Evolutionary conservation across 2,113 vertebrate genomes (phyloP).

Genomic region (Potamarius usumacintae): DNA sequence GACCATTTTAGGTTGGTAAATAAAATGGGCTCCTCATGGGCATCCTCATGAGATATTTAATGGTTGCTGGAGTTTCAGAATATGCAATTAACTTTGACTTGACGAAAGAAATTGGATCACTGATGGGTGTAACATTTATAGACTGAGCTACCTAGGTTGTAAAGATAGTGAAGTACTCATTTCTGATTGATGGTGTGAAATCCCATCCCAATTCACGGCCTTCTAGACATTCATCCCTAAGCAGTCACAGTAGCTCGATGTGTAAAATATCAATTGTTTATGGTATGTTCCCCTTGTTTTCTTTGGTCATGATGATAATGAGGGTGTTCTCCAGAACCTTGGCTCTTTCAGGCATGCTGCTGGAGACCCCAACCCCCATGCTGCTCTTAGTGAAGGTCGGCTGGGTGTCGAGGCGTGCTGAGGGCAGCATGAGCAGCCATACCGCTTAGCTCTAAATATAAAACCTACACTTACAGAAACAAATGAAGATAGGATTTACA

Average conservation of each 20-base stretch:
- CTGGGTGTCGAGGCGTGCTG: neutral
- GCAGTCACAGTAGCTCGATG: neutral
- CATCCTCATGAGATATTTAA: neutral
- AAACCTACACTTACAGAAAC: constrained; percentile 1
- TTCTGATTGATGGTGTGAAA: constrained; percentile 32
- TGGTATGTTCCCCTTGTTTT: neutral
- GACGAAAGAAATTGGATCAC: neutral
- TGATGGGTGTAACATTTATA: neutral
- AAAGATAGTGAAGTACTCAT: constrained; percentile 17
- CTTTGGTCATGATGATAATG: neutral
- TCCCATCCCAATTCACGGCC: neutral
- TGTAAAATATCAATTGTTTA: neutral
- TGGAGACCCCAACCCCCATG: neutral
- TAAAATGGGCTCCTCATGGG: neutral
- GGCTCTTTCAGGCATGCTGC: neutral
- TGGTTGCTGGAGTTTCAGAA: neutral
- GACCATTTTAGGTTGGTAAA: neutral
- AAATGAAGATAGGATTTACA: neutral
- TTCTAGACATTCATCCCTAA: neutral
- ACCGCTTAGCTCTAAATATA: neutral
- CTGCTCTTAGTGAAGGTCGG: neutral
- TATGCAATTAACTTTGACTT: neutral
- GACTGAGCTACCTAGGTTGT: constrained; percentile 23
- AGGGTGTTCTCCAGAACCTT: neutral
- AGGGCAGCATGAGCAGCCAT: constrained; percentile 6